Percentiles rank a stretch among this genome's conserved stretches.
These are phyloP conservation scores for Sebastes taczanowskii DNA, from an alignment of 2,797 vertebrate genomes.

Conservation along the genomic window DNA sequence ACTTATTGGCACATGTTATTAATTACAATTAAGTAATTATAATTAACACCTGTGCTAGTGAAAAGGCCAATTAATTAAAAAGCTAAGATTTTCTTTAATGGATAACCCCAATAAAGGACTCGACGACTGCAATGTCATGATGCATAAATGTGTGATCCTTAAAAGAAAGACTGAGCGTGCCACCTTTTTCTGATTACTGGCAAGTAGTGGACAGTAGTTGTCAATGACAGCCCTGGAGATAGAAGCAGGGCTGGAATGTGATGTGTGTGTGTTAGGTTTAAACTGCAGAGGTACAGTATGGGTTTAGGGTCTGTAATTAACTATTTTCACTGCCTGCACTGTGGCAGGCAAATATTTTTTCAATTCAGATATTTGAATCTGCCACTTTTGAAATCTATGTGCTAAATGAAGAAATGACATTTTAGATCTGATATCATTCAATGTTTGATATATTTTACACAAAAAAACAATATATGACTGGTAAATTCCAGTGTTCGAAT, in stretches of 20 bases:
- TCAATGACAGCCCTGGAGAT: slow-evolving; percentile 23
- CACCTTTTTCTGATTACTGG: slow-evolving; percentile 9
- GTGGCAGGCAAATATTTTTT: too few species aligned
- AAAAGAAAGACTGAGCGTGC: not conserved
- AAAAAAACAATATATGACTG: too few species aligned
- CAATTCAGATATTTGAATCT: too few species aligned
- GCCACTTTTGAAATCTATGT: too few species aligned
- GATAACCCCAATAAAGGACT: not conserved
- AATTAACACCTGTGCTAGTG: not conserved
- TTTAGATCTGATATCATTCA: too few species aligned
- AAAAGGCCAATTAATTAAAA: not conserved
- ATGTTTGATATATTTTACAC: too few species aligned
- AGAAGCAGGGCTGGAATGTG: slow-evolving; percentile 8
- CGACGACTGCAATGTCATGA: not conserved
- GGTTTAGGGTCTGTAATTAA: not conserved
- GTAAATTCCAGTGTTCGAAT: too few species aligned
- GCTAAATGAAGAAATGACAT: too few species aligned
- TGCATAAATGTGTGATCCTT: not conserved
- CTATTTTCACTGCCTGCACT: too few species aligned
- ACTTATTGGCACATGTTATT: not conserved
- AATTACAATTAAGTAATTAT: not conserved
- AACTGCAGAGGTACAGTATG: not conserved
- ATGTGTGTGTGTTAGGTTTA: not conserved
- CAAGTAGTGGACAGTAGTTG: slow-evolving; percentile 5
- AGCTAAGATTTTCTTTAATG: not conserved